A percentile compares a stretch with the other conserved stretches of the same genome.
These are phyloP conservation scores for Tribolium madens DNA, from an alignment of 1,140 invertebrate genomes.

Conservation along the genomic window DNA sequence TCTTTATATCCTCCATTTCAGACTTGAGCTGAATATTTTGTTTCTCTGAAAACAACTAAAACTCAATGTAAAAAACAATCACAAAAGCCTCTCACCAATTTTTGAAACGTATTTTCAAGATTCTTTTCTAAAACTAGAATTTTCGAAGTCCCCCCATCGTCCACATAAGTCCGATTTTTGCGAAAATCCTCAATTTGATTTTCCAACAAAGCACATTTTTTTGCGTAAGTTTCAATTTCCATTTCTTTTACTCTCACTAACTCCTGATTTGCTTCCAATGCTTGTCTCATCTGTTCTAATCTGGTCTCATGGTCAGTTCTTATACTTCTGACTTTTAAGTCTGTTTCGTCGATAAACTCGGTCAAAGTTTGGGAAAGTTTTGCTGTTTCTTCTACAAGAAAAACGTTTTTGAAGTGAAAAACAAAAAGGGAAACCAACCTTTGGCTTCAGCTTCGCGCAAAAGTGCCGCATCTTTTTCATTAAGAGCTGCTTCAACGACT, in stretches of 20 bases:
- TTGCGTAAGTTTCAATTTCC: slow-evolving; percentile 54
- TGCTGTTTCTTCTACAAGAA: slow-evolving; percentile 51
- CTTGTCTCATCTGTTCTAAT: slow-evolving; percentile 50
- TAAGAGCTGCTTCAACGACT: slow-evolving; percentile 60
- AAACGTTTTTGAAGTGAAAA: background rate
- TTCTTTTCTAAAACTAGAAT: slow-evolving; percentile 61
- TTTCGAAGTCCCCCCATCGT: slow-evolving; percentile 56
- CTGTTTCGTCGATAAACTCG: slow-evolving; percentile 52
- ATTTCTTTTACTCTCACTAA: slow-evolving; percentile 52
- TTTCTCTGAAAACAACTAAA: slow-evolving; percentile 62
- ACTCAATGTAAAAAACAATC: slow-evolving; percentile 3
- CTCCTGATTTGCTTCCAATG: slow-evolving; percentile 49
- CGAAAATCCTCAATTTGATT: slow-evolving; percentile 55
- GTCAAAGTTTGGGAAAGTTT: slow-evolving; percentile 49
- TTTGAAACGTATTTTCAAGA: slow-evolving; percentile 61
- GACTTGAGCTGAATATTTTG: slow-evolving; percentile 63
- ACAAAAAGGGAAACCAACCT: slow-evolving; percentile 48
- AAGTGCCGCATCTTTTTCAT: slow-evolving; percentile 62
- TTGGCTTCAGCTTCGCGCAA: slow-evolving; percentile 57
- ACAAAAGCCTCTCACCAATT: slow-evolving; percentile 55
- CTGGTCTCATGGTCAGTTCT: slow-evolving; percentile 52
- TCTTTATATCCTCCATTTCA: slow-evolving; percentile 63
- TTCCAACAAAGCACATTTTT: slow-evolving; percentile 55
- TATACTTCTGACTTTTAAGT: slow-evolving; percentile 55
- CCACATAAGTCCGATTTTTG: slow-evolving; percentile 47